Evolutionary conservation across 2,113 vertebrate species (phyloP), one percentile per base, ranked within the genome.

Genomic region (Cyprinus carpio): DNA sequence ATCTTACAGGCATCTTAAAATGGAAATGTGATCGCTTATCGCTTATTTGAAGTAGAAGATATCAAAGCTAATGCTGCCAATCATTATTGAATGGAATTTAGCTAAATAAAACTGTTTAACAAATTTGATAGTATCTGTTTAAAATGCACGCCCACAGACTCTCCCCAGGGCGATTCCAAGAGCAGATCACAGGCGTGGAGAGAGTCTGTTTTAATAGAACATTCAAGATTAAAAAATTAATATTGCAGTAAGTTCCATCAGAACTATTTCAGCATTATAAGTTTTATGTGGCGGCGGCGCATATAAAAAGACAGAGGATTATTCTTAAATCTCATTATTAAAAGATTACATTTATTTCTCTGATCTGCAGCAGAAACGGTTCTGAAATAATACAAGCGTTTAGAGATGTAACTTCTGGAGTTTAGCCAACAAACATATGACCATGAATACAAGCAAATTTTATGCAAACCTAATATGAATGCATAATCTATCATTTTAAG

Each of bases 301-400:
- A 27, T 18, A 51, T 25, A 64, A 82, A 37, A 29, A 69, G 23
- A 37, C 46, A 56, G 49, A 69, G 27, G 65, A 56, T 82, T 82
- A 82, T 37, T 72, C 29, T 82, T 71, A 25, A 46, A 81, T 71
- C 29, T 71, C 46, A 67, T 71, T 82, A 82, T 51, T 15, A 82
- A 82, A 71, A 56, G 27, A 82, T 37, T 23, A 43, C n/a, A 27
- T 81, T 29, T 51, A 81, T 72, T 82, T 51, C 25, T 54, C 64
- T 82, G 80, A 82, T 82, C 62, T 51, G 37, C 62, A 81, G 27
- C 80, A 67, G 62, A 54, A 69, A 69, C 37, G 0, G 80, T 23
- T 51, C 29, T 82, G 43, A 69, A 65, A 67, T 82, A 69, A 69
- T 58, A 31, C 51, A 56, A 82, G 46, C 46, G 6, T 82, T 81